Percentiles rank a stretch among this genome's conserved stretches.
Evolutionary conservation across 2,113 vertebrate genomes (phyloP).

Genomic region (Nematolebias whitei): DNA sequence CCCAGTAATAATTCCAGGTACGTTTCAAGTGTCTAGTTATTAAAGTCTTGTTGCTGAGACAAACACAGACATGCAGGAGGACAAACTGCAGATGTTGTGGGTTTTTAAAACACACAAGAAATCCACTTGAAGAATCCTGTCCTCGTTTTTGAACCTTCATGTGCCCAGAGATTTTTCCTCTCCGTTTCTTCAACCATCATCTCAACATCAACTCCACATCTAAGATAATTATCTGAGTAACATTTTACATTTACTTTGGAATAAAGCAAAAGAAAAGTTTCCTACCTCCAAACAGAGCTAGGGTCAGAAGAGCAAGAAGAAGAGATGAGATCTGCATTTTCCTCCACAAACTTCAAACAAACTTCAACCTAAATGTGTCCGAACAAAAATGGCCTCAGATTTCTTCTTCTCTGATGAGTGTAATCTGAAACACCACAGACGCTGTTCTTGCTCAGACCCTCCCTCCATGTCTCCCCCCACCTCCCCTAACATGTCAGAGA

Average conservation of each 20-base stretch:
- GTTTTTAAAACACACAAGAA: slow-evolving; percentile 13
- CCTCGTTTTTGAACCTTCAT: not conserved
- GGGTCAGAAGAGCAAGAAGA: slow-evolving; percentile 75
- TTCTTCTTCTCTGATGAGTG: slow-evolving; percentile 54
- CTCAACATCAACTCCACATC: not conserved
- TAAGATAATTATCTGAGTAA: slow-evolving; percentile 6
- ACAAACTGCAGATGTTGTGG: slow-evolving; percentile 1
- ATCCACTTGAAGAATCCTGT: not conserved
- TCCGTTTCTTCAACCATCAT: not conserved
- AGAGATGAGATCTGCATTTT: slow-evolving; percentile 82
- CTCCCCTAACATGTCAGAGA: slow-evolving; percentile 40
- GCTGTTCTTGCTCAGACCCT: slow-evolving; percentile 68
- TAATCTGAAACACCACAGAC: slow-evolving; percentile 77
- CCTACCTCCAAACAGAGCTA: slow-evolving; percentile 76
- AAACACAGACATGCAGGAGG: no score
- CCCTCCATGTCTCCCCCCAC: slow-evolving; percentile 53
- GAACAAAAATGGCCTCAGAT: slow-evolving; percentile 53
- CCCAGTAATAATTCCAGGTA: no score
- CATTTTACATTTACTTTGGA: not conserved
- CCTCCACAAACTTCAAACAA: slow-evolving; percentile 74
- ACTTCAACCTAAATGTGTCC: slow-evolving; percentile 58
- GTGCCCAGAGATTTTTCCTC: not conserved
- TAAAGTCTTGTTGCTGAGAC: not conserved
- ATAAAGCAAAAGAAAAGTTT: slow-evolving; percentile 22
- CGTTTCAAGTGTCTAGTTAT: no score